Percentiles rank a stretch among this genome's conserved stretches.
Conservation (phyloP, 2,888 invertebrate genomes). For the Papilio protenor region DNA sequence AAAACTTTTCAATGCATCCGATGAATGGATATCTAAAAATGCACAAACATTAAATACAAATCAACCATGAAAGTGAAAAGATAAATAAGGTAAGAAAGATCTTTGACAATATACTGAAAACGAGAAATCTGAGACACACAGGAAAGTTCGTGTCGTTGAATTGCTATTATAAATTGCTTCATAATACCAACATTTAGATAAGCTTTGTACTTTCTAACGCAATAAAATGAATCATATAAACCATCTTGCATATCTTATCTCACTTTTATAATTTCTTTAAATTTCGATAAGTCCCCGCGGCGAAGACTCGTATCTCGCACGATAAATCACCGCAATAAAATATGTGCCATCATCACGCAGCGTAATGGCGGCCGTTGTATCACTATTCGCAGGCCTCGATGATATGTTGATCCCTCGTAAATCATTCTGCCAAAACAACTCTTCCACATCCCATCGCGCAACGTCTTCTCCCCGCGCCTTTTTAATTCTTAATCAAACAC, state of each 20-base stretch:
- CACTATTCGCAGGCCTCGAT: constrained; percentile 67
- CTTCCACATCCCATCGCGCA: constrained; percentile 48
- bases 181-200: background rate
- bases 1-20: background rate
- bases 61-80: background rate
- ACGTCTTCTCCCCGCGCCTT: constrained; percentile 46
- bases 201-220: background rate
- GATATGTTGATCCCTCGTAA: constrained; percentile 64
- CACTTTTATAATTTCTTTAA: constrained; percentile 35
- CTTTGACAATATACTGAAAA: background rate
- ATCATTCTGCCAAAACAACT: constrained; percentile 67
- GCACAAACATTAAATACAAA: background rate
- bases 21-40: background rate
- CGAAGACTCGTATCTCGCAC: constrained; percentile 35
- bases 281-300: constrained; percentile 29
- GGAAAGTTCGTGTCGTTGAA: background rate
- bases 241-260: constrained; percentile 43
- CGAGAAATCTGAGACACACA: background rate
- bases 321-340: constrained; percentile 54
- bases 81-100: background rate
- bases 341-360: constrained; percentile 41
- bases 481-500: constrained; percentile 51
- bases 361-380: constrained; percentile 36
- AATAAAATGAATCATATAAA: constrained; percentile 34
- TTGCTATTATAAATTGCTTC: background rate